A percentile compares a stretch with the other conserved stretches of the same genome.
These are phyloP conservation scores for Teleogryllus occipitalis DNA, from an alignment of 1,140 invertebrate species.

Conservation along the genomic window DNA sequence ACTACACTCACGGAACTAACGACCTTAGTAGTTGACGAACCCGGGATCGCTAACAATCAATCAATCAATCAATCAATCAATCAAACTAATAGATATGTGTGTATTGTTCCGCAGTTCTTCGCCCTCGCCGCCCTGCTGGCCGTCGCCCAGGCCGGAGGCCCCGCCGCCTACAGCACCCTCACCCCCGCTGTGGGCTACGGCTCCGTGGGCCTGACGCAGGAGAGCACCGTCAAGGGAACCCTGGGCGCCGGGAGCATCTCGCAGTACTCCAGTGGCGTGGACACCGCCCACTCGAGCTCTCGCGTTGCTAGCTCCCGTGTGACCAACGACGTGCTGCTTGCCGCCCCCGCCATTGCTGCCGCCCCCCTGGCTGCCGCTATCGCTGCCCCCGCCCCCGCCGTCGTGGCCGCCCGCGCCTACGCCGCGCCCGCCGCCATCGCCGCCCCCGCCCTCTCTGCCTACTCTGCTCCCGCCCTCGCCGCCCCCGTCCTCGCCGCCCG, in stretches of 20 bases:
- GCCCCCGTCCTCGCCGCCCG: no score
- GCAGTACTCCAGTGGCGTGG: conserved; percentile 49
- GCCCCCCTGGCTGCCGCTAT: conserved; percentile 26
- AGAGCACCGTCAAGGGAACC: conserved; percentile 46
- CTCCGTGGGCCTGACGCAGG: conserved; percentile 43
- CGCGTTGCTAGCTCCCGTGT: conserved; percentile 50
- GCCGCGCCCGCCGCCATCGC: conserved; percentile 20
- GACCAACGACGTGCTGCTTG: conserved; percentile 40
- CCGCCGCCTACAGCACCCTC: conserved; percentile 30
- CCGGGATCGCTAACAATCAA: no score
- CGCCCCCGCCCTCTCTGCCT: conserved; percentile 11
- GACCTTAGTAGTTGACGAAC: no score
- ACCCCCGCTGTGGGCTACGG: conserved; percentile 31
- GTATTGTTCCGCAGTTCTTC: conserved; percentile 32
- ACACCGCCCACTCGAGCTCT: conserved; percentile 51
- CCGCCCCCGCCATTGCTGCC: conserved; percentile 36
- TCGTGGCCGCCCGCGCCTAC: conserved; percentile 26
- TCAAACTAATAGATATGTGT: no score
- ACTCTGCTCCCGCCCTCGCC: conserved; percentile 18
- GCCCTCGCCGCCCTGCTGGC: conserved; percentile 37
- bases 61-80: no score
- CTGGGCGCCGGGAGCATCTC: conserved; percentile 47
- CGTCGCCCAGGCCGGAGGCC: conserved; percentile 38
- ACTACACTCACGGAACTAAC: no score
- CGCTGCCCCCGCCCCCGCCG: conserved; percentile 14